Conservation (phyloP, 2,113 vertebrate species). For the Papio anubis region DNA sequence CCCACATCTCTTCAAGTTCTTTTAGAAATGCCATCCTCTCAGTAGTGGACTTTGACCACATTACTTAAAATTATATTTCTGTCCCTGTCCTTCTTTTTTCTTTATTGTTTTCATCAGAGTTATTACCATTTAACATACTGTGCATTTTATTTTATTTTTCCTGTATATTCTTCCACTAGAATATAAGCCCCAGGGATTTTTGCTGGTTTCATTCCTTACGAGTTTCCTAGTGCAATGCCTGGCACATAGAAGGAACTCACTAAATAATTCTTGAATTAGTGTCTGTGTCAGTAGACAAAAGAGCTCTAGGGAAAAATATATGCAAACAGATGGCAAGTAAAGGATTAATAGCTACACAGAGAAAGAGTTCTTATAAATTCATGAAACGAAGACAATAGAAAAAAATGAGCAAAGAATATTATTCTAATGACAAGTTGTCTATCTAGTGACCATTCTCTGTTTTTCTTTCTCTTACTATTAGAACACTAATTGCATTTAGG, state of each 20-base stretch:
- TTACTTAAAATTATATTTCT: neutral
- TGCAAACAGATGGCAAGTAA: slow-evolving; percentile 7
- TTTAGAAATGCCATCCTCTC: neutral
- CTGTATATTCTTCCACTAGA: neutral
- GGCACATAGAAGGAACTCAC: neutral
- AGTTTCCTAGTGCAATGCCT: neutral
- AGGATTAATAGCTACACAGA: neutral
- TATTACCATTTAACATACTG: neutral
- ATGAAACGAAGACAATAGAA: neutral
- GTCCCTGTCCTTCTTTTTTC: neutral
- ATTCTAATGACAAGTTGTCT: neutral
- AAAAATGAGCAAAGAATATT: neutral
- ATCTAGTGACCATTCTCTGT: neutral
- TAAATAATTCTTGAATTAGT: neutral
- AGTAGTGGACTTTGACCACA: neutral
- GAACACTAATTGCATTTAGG: neutral
- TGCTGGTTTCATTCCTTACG: neutral
- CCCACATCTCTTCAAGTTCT: neutral
- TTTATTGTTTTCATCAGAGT: neutral
- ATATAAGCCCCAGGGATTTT: neutral
- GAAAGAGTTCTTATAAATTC: neutral
- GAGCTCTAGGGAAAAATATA: neutral
- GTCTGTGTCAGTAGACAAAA: neutral
- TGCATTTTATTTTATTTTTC: neutral
- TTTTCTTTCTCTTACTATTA: neutral